Base-by-base conservation (phyloP, 2,888 invertebrate species). In the Zaprionus lineosus region DNA sequence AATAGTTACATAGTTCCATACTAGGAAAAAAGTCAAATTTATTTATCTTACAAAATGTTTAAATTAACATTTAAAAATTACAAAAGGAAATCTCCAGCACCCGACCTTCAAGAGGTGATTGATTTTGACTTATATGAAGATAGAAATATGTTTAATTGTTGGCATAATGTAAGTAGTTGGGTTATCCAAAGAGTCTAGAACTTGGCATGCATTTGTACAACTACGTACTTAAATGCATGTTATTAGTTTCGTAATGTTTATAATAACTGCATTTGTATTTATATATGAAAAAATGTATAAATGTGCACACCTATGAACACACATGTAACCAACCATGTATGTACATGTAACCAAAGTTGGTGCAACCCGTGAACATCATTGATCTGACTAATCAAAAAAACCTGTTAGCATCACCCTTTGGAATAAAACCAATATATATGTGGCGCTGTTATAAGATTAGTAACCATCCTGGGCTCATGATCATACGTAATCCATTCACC, bases 401-500 rank as follows among this genome's bases (percentile, higher is more conserved):
- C 11, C 3, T 12, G 6, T 11, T 9, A 7, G n/a, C 68, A 12
- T 79, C 83, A 1, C 43, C 60, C n/a, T n/a, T n/a, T 14, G 88
- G 89, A 0, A 43, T 88, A 6, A 56, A 64, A 62, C 87, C 91
- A 6, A 58, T 88, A 0, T 73, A 88, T 16, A 87, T 91, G 26
- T 96, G 96, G 96, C 90, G 92, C 77, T 89, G 93, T 28, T 95
- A 91, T 85, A 91, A 91, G 64, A 90, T 95, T 15, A 74, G 81
- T n/a, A 87, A 91, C 26, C 92, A 93, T 66, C 93, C 94, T 58
- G 96, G 97, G n/a, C 91, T 98, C 41, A 89, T 96, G 71, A 92
- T 95, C 44, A 94, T 98, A 56, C 91, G 91, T 76, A 97, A 97
- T 90, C 97, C 97, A 9, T 98, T 98, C 87, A 94, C 94, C 18